Evolutionary conservation across 2,888 invertebrate species (phyloP), one percentile per base, ranked within the genome.

Genomic region (Leptogaster cylindrica): DNA sequence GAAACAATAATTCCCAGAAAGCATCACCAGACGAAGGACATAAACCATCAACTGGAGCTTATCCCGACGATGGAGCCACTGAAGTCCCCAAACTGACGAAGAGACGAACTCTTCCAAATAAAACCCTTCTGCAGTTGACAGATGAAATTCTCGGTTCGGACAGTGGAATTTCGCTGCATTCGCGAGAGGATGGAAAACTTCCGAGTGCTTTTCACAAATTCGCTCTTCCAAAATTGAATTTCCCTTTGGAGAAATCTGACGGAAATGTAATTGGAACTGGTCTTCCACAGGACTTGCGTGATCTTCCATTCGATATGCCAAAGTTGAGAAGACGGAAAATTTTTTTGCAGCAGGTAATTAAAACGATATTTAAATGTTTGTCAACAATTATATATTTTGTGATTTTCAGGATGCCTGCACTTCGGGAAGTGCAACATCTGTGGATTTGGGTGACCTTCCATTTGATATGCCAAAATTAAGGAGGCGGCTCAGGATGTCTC

Each of bases 391-490:
- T n/a, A n/a, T n/a, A n/a, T n/a, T n/a, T n/a, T n/a, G n/a, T 7
- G 3, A 33, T 65, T 41, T 63, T 2, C 51, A 81, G 79, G 80
- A 80, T 23, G 77, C 78, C 7, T 90, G 90, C 64, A 91, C 91
- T 72, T 88, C 88, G 4, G 87, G 88, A 36, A 88, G 88, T 75
- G 87, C 88, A 41, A 88, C 88, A 6, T 89, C 88, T 10, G 90
- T 92, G 44, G 93, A 93, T 77, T 82, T 93, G 61, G 85, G 90
- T 71, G 88, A 93, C 77, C 84, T 94, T 76, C 94, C 94, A 66
- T 94, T 94, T 78, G 93, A 94, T 78, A 94, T 94, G 94, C 94
- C 94, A 27, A 94, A 94, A 81, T 82, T 94, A 67, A 84, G 92
- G 70, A 83, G 93, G 63, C 87, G 92, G 71, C 81, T 92, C 74